These are phyloP conservation scores for Hylaeus volcanicus DNA, from an alignment of 1,140 invertebrate genomes.

Conservation along the genomic window DNA sequence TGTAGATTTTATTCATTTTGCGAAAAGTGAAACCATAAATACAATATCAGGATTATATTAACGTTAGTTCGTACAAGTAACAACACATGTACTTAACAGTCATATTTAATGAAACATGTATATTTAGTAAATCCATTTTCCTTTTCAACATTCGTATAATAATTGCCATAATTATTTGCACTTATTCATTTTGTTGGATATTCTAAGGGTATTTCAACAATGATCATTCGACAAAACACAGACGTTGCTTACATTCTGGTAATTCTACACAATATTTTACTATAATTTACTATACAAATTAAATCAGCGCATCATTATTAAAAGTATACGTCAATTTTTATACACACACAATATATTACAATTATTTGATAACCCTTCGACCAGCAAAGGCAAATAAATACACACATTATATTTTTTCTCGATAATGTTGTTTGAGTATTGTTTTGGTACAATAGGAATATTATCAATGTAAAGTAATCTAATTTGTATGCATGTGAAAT, in stretches of 20 bases:
- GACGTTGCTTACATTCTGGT: conserved; percentile 4
- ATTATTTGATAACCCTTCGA: conserved; percentile 54
- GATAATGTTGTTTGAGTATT: not conserved
- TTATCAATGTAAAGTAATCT: not conserved
- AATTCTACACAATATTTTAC: conserved; percentile 20
- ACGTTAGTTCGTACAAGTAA: conserved; percentile 12
- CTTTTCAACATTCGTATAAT: conserved; percentile 2
- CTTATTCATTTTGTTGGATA: not conserved
- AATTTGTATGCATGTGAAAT: not conserved
- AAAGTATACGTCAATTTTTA: conserved; percentile 46
- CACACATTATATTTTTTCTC: conserved; percentile 30
- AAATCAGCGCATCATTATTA: conserved; percentile 42
- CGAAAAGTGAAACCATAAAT: conserved; percentile 17
- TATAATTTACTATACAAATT: conserved; percentile 19
- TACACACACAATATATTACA: conserved; percentile 48
- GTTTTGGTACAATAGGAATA: not conserved
- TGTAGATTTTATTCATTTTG: conserved; percentile 24
- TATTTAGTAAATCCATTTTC: conserved; percentile 14
- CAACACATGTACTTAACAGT: conserved; percentile 39
- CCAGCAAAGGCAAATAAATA: conserved; percentile 62
- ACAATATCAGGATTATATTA: conserved; percentile 16
- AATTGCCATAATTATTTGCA: conserved; percentile 6
- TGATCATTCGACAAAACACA: conserved; percentile 7
- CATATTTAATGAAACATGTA: conserved; percentile 47
- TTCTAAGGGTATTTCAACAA: not conserved